Percentiles rank a stretch among this genome's conserved stretches.
Conservation (phyloP, 2,113 vertebrate genomes). For the pig (Sus scrofa) region T2T-Sscrofa CM000820.6:59797501-59798000, state of each 20-base stretch:
- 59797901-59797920: neutral
- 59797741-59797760: neutral
- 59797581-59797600: constrained; percentile 20
- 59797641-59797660: constrained; percentile 36
- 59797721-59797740: constrained; percentile 28
- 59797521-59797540: neutral
- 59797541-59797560: neutral
- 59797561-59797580: neutral
- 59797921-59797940: neutral
- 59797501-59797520: neutral
- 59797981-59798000: neutral
- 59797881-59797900: neutral
- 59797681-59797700: neutral
- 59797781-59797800: constrained; percentile 7
- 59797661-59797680: neutral
- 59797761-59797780: neutral
- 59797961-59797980: neutral
- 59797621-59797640: constrained; percentile 38
- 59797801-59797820: neutral
- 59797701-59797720: constrained; percentile 23
- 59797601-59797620: neutral
- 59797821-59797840: neutral
- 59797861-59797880: neutral
- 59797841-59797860: neutral
- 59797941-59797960: neutral